Conservation (phyloP, 1,140 invertebrate genomes). For the Drosophila ficusphila region DNA sequence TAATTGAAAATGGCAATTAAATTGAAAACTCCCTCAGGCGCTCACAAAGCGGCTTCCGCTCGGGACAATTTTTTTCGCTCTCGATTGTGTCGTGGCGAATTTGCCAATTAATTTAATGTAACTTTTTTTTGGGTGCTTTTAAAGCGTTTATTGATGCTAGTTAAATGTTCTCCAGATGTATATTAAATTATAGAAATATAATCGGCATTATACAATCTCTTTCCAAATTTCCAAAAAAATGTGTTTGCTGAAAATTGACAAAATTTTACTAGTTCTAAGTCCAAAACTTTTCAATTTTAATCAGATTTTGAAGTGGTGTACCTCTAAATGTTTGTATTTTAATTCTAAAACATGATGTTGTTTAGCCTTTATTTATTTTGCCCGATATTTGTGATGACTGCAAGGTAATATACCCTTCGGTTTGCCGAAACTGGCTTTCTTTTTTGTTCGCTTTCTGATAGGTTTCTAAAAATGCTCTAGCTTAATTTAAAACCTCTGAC, state of each 20-base stretch:
- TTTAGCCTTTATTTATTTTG: too few species aligned
- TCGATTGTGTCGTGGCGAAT: slow-evolving; percentile 11
- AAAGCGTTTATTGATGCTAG: neutral
- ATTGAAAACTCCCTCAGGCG: slow-evolving; percentile 23
- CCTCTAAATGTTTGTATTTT: too few species aligned
- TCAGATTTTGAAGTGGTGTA: too few species aligned
- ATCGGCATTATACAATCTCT: neutral
- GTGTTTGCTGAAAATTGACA: too few species aligned
- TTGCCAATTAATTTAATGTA: slow-evolving; percentile 62
- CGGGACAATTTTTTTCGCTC: slow-evolving; percentile 14
- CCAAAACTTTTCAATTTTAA: too few species aligned
- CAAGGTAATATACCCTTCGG: too few species aligned
- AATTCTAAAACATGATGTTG: too few species aligned
- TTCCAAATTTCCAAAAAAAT: too few species aligned
- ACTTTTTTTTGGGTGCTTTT: neutral
- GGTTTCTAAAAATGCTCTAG: slow-evolving; percentile 1
- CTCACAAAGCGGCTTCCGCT: slow-evolving; percentile 13
- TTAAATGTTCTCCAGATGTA: neutral
- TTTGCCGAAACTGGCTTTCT: too few species aligned
- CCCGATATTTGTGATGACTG: too few species aligned
- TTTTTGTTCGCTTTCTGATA: too few species aligned
- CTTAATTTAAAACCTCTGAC: neutral
- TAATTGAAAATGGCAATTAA: slow-evolving; percentile 79
- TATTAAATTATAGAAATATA: neutral
- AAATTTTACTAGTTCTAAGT: too few species aligned